Evolutionary conservation across 2,113 vertebrate species (phyloP).

Genomic region (Strigops habroptila): DNA sequence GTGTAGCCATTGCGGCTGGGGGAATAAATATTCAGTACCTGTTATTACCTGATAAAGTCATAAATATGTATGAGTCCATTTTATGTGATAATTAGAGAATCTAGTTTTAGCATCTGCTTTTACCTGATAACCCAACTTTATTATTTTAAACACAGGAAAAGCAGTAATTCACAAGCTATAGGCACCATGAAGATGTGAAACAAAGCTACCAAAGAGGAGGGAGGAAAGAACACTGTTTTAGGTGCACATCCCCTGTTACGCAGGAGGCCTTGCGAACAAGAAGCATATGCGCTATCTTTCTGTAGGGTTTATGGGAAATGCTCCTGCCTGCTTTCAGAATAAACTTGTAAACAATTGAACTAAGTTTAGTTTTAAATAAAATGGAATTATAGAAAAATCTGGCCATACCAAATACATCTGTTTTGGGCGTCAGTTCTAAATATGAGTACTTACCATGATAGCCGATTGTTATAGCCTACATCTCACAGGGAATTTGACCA

Average conservation of each 20-base stretch:
- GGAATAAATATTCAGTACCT: slow-evolving; percentile 75
- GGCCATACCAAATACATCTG: neutral
- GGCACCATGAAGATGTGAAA: slow-evolving; percentile 1
- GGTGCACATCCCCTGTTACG: neutral
- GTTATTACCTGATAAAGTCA: slow-evolving; percentile 76
- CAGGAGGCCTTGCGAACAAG: neutral
- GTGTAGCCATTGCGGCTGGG: slow-evolving; percentile 55
- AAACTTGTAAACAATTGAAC: neutral
- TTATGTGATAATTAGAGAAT: slow-evolving; percentile 75
- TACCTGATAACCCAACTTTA: slow-evolving; percentile 70
- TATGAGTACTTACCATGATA: neutral
- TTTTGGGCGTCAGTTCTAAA: neutral
- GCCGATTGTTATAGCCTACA: neutral
- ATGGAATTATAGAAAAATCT: neutral
- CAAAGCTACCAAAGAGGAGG: neutral
- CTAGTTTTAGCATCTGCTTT: slow-evolving; percentile 73
- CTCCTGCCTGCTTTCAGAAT: neutral
- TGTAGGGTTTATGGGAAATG: neutral
- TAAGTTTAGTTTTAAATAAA: neutral
- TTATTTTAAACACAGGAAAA: slow-evolving; percentile 65
- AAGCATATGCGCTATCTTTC: neutral
- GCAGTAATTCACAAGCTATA: slow-evolving; percentile 49
- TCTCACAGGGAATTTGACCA: neutral
- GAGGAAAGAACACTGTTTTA: neutral
- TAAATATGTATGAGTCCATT: slow-evolving; percentile 72